Conservation (phyloP, 2,113 vertebrate genomes). For the Tapirus terrestris region DNA sequence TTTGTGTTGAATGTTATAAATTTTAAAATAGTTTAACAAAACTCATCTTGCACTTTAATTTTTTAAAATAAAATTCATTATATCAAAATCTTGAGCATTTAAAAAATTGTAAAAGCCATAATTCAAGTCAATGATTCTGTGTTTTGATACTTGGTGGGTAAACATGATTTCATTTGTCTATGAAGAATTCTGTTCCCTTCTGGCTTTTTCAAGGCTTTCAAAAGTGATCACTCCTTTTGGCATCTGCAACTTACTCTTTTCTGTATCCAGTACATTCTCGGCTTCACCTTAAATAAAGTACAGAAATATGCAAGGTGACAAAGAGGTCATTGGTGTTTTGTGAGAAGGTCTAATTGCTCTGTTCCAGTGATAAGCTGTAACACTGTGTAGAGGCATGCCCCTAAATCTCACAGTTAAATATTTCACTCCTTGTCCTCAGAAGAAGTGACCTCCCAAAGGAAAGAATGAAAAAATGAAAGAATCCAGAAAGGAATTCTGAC, state of each 20-base stretch:
- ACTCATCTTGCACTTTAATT: slow-evolving; percentile 59
- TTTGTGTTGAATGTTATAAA: slow-evolving; percentile 56
- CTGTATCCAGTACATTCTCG: slow-evolving; percentile 89
- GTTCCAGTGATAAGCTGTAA: background rate
- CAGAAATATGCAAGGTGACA: slow-evolving; percentile 26
- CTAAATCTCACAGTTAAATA: background rate
- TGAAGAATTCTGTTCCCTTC: slow-evolving; percentile 86
- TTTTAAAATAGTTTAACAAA: slow-evolving; percentile 63
- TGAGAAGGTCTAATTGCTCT: background rate
- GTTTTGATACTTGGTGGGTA: background rate
- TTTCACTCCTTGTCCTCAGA: background rate
- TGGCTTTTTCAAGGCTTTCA: slow-evolving; percentile 92
- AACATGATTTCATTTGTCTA: slow-evolving; percentile 85
- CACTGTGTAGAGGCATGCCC: background rate
- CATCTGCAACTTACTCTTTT: slow-evolving; percentile 85
- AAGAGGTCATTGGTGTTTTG: background rate
- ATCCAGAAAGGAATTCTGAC: background rate
- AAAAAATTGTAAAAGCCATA: slow-evolving; percentile 56
- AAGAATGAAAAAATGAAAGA: background rate
- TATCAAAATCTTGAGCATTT: slow-evolving; percentile 48
- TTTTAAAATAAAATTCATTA: slow-evolving; percentile 51
- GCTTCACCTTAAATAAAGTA: slow-evolving; percentile 88
- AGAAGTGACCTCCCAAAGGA: background rate
- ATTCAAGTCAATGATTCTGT: slow-evolving; percentile 62
- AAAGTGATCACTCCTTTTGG: slow-evolving; percentile 90